Percentiles rank a stretch among this genome's conserved stretches.
These are phyloP conservation scores for Philaethria dido DNA, from an alignment of 2,888 invertebrate species.

Conservation along the genomic window DNA sequence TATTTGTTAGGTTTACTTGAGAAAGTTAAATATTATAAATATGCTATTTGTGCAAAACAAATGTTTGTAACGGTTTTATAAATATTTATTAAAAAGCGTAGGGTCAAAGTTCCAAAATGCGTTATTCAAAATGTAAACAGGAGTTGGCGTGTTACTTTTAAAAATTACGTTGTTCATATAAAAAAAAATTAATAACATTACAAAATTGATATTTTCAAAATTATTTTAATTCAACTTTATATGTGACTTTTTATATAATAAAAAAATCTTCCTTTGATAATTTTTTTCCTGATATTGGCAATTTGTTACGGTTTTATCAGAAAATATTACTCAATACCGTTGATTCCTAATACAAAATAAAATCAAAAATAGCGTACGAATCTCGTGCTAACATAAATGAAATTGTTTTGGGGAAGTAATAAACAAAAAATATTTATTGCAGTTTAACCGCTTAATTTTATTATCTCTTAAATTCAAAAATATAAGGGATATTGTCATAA, in stretches of 20 bases:
- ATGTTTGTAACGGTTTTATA: conserved; percentile 11
- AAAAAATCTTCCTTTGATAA: background rate
- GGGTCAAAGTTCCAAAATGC: background rate
- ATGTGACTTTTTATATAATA: background rate
- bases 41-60: background rate
- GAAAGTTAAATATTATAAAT: background rate
- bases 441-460: conserved; percentile 39
- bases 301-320: background rate
- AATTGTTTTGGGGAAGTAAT: conserved; percentile 35
- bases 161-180: background rate
- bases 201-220: background rate
- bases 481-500: conserved; percentile 37
- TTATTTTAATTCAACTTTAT: background rate
- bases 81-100: conserved; percentile 7
- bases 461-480: conserved; percentile 38
- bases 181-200: background rate
- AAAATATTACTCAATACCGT: background rate
- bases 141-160: background rate
- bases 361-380: conserved; percentile 3
- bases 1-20: background rate
- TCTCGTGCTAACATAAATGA: conserved; percentile 21
- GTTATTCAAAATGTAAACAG: background rate
- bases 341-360: background rate
- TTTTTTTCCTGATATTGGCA: background rate
- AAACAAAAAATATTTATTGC: conserved; percentile 38